Evolutionary conservation across 2,888 invertebrate genomes (phyloP), one percentile per base, ranked within the genome.

Genomic region (Conops quadrifasciatus): DNA sequence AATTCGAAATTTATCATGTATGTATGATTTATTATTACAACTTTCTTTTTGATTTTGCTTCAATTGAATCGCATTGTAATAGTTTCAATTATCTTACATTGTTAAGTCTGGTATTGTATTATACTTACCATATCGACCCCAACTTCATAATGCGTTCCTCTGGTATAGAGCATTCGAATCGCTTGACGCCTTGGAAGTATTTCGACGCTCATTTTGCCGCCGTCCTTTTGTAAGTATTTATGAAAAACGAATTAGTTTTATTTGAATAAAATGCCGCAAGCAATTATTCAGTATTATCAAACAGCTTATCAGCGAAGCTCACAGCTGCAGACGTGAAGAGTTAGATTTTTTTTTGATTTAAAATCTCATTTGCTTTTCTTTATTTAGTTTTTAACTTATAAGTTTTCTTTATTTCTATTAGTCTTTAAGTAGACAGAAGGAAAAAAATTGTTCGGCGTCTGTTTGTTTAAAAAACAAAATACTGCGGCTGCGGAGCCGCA

Each of bases 111-210:
- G 13, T 53, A 9, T 53, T 53, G 11, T 53, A 53, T 53, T 53
- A 60, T 67, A 87, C 93, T 90, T 87, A 95, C 95, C 87, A 94
- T 91, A 87, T 94, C 94, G 81, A 89, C 94, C 73, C 95, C 95
- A 67, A 95, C 92, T 82, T 95, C 94, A 82, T 95, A 94, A 84
- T 95, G 92, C 0, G 91, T 93, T 68, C 95, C 95, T 75, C 89
- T 88, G 1, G 92, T 91, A 83, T 93, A 90, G 65, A 95, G 86
- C 24, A 95, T 90, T 0, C 95, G 95, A 71, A 95, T 91, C 9
- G 89, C 89, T 76, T 91, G 89, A 71, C 92, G 86, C 73, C 91
- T 81, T 28, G 80, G 83, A 74, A 85, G 78, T 72, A 80, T 81
- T 78, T 80, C 82, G 62, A 80, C 75, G 9, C 74, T 73, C 77